Evolutionary conservation across 2,113 vertebrate species (phyloP).

Genomic region (Solenodon paradoxus): DNA sequence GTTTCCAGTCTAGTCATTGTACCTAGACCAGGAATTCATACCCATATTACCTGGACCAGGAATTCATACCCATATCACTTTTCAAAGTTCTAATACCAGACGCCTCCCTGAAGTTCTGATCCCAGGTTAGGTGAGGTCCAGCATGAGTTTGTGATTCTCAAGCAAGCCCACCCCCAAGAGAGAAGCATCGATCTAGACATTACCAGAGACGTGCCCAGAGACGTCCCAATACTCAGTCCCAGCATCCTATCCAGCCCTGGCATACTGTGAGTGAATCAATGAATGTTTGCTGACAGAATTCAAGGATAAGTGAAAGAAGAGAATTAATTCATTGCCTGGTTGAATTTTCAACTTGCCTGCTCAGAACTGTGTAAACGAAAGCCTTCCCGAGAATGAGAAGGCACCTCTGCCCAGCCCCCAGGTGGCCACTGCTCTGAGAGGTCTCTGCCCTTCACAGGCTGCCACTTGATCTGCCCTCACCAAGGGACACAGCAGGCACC

Average conservation of each 20-base stretch:
- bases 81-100: too few relatives aligned
- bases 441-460: neutral
- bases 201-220: neutral
- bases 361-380: neutral
- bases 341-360: neutral
- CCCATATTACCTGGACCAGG: neutral
- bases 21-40: neutral
- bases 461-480: neutral
- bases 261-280: neutral
- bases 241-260: neutral
- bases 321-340: neutral
- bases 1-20: neutral
- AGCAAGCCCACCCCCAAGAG: neutral
- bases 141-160: neutral
- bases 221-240: neutral
- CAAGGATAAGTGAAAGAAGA: neutral
- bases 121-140: neutral
- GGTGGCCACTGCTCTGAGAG: neutral
- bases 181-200: neutral
- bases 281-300: neutral
- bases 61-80: too few relatives aligned
- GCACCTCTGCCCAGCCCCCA: neutral
- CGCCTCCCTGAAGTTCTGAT: neutral
- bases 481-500: rapidly evolving
- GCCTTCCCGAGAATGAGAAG: neutral